These are phyloP conservation scores for Passer domesticus DNA, from an alignment of 2,113 vertebrate species.

Conservation along the genomic window DNA sequence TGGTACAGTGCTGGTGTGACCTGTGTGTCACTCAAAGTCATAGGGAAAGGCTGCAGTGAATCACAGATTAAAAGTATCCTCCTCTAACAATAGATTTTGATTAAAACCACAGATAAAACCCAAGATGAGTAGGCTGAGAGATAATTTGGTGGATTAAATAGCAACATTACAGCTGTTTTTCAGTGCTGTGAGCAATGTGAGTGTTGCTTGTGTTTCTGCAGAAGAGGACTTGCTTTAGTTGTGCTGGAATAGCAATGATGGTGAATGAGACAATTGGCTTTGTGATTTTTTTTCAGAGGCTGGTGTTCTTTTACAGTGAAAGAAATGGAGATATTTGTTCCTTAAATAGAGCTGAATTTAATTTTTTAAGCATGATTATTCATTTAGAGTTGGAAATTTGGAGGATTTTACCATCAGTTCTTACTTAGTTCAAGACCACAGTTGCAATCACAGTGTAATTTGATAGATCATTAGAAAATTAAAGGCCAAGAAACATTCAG, in stretches of 20 bases:
- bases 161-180: conserved; percentile 11
- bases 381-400: neutral
- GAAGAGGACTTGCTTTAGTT: neutral
- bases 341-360: neutral
- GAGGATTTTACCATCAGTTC: neutral
- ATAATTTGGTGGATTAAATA: neutral
- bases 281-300: neutral
- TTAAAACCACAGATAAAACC: neutral
- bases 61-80: neutral
- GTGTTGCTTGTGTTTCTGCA: neutral
- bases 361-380: neutral
- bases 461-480: neutral
- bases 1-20: neutral
- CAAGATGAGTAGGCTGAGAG: neutral
- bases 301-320: neutral
- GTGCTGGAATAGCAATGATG: neutral
- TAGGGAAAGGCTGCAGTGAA: neutral
- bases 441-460: neutral
- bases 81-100: neutral
- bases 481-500: neutral
- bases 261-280: neutral
- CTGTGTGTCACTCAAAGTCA: neutral
- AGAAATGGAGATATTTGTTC: neutral
- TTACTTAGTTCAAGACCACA: neutral
- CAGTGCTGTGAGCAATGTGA: neutral